Percentiles rank a stretch among this genome's conserved stretches.
Evolutionary conservation across 2,888 invertebrate species (phyloP).

Genomic region (Lottia scabra): DNA sequence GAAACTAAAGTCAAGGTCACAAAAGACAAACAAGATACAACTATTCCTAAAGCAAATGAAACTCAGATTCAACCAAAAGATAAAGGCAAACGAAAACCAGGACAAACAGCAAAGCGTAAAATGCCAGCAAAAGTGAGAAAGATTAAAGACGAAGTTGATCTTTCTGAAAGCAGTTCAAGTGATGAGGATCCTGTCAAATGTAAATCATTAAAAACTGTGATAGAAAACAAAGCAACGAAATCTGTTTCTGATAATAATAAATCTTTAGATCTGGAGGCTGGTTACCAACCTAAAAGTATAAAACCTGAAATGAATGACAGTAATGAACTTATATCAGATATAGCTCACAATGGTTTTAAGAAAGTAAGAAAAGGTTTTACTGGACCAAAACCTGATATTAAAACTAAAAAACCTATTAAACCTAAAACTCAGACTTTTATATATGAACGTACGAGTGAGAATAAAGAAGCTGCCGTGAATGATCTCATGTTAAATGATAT

Average conservation of each 20-base stretch:
- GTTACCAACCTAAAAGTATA: neutral
- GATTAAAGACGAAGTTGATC: conserved; percentile 32
- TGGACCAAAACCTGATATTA: too few relatives aligned
- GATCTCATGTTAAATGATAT: neutral
- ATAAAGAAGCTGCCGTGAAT: too few relatives aligned
- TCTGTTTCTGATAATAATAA: neutral
- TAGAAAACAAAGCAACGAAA: conserved; percentile 3
- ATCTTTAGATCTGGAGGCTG: neutral
- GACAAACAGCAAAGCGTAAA: conserved; percentile 12
- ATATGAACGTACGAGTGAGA: too few relatives aligned
- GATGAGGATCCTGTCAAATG: conserved; percentile 14
- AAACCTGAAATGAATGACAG: neutral
- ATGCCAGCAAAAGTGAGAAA: conserved; percentile 8
- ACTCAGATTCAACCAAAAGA: neutral
- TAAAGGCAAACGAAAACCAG: conserved; percentile 13
- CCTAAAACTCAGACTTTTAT: too few relatives aligned
- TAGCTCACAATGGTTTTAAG: neutral
- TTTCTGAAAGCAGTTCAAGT: conserved; percentile 46
- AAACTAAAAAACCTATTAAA: too few relatives aligned
- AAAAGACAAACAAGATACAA: neutral
- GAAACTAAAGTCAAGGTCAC: neutral
- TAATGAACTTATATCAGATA: neutral
- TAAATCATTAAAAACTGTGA: neutral
- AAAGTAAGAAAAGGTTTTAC: neutral
- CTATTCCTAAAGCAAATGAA: neutral